Conservation (phyloP, 2,888 invertebrate genomes). For the Pterostichus niger region DNA sequence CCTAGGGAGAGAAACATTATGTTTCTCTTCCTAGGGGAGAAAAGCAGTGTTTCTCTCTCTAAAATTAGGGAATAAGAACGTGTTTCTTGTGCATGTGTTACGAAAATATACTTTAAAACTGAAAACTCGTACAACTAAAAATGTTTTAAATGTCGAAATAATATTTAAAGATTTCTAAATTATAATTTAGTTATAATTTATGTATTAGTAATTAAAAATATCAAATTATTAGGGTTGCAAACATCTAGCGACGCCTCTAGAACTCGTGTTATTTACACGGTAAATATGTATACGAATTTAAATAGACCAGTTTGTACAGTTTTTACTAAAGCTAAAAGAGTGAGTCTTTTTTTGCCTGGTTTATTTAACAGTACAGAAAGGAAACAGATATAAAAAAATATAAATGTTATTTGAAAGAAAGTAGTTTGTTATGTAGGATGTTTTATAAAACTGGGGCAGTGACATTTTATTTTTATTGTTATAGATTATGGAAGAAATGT, state of each 20-base stretch:
- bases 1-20: too few species aligned
- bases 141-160: too few species aligned
- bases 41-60: too few species aligned
- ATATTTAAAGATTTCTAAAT: too few species aligned
- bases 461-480: conserved; percentile 53
- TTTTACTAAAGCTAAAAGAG: background rate
- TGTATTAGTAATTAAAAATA: too few species aligned
- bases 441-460: conserved; percentile 40
- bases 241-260: background rate
- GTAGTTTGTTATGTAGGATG: conserved; percentile 48
- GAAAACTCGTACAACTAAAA: too few species aligned
- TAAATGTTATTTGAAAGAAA: conserved; percentile 6
- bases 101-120: too few species aligned
- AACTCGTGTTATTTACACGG: background rate
- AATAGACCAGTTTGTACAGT: background rate
- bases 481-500: conserved; percentile 30
- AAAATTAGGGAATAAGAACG: too few species aligned
- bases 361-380: conserved; percentile 14
- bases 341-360: conserved; percentile 3
- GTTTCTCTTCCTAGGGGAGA: too few species aligned
- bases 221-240: too few species aligned
- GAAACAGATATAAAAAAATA: conserved; percentile 23
- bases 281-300: background rate
- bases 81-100: too few species aligned
- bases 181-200: too few species aligned